A percentile compares a stretch with the other conserved stretches of the same genome.
Evolutionary conservation across 2,888 invertebrate species (phyloP).

Genomic region (Nephrotoma appendiculata): DNA sequence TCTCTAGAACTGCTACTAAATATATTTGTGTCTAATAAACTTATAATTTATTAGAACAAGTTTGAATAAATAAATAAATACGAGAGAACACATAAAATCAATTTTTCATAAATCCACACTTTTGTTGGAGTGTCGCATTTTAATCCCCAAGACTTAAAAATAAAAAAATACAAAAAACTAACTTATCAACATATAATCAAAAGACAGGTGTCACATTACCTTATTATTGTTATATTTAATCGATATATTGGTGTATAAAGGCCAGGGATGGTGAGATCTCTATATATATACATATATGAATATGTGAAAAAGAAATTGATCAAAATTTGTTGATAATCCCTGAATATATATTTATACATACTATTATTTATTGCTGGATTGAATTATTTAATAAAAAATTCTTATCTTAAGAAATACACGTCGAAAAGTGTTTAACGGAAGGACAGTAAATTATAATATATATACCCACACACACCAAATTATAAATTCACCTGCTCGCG

Average conservation of each 20-base stretch:
- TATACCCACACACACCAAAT: not conserved
- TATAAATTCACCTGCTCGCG: not conserved
- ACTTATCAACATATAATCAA: slow-evolving; percentile 4
- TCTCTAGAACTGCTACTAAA: not conserved
- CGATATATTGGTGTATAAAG: not conserved
- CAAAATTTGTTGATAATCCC: not conserved
- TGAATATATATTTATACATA: not conserved
- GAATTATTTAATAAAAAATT: not conserved
- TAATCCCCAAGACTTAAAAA: not conserved
- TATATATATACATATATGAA: not conserved
- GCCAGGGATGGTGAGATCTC: not conserved
- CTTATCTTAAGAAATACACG: not conserved
- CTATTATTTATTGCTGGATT: not conserved
- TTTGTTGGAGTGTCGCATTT: not conserved
- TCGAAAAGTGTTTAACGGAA: not conserved
- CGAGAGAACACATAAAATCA: not conserved
- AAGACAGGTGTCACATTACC: slow-evolving; percentile 3
- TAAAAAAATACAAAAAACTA: not conserved
- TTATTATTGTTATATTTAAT: not conserved
- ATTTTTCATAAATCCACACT: slow-evolving; percentile 4
- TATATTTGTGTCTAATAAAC: not conserved
- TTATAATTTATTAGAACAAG: not conserved
- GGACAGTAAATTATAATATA: not conserved
- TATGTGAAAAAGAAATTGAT: not conserved
- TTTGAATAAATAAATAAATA: not conserved